Base-by-base conservation (phyloP, 2,888 invertebrate species). In the Dinocampus coccinellae region DNA sequence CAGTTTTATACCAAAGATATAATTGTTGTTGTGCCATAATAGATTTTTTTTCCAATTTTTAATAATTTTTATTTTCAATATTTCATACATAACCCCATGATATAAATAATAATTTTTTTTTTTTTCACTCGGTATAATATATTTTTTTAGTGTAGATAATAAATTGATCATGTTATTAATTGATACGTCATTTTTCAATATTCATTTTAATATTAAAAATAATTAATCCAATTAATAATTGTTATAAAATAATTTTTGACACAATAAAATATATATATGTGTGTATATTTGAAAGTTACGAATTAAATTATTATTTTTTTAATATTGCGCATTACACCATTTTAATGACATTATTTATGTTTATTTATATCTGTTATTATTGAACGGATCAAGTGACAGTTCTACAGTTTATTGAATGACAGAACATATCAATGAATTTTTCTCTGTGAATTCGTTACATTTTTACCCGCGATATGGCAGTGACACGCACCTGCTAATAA, bases 1-100 rank as follows among this genome's bases (percentile, higher is more conserved):
- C 84, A 73, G 79, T 80, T 63, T 85, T 85, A 52, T 77, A 80
- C 87, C 87, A 88, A 70, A 88, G 77, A 74, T 85, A 80, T 81
- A 85, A 79, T 73, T 81, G 76, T 62, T 47, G 47, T n/a, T 79
- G 82, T 75, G 83, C 85, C 82, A 80, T 79, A 66, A 73, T 76
- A 60, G 39, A 64, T 22, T 22, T 16, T 33, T 58, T 24, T 2
- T 58, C 6, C 29, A 16, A 58, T 34, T 16, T 13, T 7, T 34
- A 33, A n/a, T 26, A 24, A n/a, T 24, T 24, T 24, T 13, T 55
- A n/a, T 24, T 55, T 11, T 24, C 26, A 6, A 55, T 55, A 24
- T 22, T 3, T 10, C 47, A 47, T 4, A 7, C 47, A 47, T 16
- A n/a, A 47, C 16, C 6, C 47, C 47, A 55, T 55, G 2, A 55